These are phyloP conservation scores for Dallia pectoralis DNA, from an alignment of 2,797 vertebrate genomes.

Conservation along the genomic window DNA sequence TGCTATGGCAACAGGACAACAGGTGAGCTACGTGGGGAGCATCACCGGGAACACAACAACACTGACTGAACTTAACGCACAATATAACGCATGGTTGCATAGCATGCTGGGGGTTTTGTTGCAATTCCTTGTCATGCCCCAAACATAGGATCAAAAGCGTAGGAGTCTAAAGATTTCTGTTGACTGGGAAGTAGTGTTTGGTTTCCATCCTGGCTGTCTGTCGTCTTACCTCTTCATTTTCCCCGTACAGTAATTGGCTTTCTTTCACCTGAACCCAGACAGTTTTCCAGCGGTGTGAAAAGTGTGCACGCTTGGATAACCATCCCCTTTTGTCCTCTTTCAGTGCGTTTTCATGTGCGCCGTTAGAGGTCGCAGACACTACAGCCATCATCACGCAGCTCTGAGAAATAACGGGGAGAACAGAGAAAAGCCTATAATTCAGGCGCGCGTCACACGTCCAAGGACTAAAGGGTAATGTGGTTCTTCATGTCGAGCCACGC, in stretches of 20 bases:
- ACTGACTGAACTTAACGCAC: neutral
- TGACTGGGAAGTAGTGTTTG: constrained; percentile 5
- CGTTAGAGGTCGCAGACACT: constrained; percentile 57
- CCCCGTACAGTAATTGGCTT: constrained; percentile 41
- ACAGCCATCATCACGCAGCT: constrained; percentile 29
- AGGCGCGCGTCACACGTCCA: neutral
- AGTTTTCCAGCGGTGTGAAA: constrained; percentile 46
- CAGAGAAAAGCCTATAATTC: neutral
- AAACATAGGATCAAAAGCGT: neutral
- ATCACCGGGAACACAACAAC: neutral
- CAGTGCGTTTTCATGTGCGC: constrained; percentile 28
- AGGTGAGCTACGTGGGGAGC: neutral
- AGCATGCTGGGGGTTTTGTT: neutral
- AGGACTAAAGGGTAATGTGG: constrained; percentile 42
- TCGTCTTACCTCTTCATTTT: constrained; percentile 42
- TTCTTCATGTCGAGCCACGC: constrained; percentile 10
- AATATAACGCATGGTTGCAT: constrained; percentile 4
- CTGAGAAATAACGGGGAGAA: constrained; percentile 13
- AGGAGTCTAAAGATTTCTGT: neutral
- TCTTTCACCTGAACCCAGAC: constrained; percentile 47
- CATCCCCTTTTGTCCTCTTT: constrained; percentile 36
- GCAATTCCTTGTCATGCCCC: neutral
- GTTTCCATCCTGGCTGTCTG: neutral
- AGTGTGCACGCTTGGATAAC: constrained; percentile 49
- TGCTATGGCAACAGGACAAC: constrained; percentile 37